These are phyloP conservation scores for Antigone vipio DNA, from an alignment of 2,113 vertebrate genomes.

Conservation along the genomic window DNA sequence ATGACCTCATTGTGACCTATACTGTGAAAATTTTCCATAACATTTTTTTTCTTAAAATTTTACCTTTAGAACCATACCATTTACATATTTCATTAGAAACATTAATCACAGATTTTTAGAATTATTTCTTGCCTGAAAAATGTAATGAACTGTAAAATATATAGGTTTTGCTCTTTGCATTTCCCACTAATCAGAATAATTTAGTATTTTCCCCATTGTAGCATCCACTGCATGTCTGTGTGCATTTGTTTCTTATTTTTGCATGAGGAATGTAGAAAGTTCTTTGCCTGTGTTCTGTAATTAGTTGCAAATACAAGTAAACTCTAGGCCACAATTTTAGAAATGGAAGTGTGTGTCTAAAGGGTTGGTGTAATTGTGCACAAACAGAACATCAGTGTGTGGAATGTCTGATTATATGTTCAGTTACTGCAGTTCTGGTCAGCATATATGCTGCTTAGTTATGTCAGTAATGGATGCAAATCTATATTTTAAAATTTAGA, in stretches of 20 bases:
- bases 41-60: conserved; percentile 80
- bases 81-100: not conserved
- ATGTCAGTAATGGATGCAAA: not conserved
- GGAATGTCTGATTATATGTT: not conserved
- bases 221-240: not conserved
- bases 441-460: not conserved
- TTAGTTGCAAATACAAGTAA: not conserved
- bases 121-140: not conserved
- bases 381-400: not conserved
- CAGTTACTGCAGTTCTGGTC: not conserved
- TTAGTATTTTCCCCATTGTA: not conserved
- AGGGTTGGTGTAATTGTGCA: not conserved
- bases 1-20: conserved; percentile 99
- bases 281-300: not conserved
- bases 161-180: not conserved
- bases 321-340: not conserved
- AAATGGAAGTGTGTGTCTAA: not conserved
- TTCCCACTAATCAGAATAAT: not conserved
- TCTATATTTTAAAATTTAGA: not conserved
- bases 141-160: not conserved
- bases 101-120: not conserved
- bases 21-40: conserved; percentile 85
- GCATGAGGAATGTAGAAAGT: not conserved
- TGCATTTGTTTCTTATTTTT: not conserved
- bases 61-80: not conserved